Base-by-base conservation (phyloP, 1,140 invertebrate species). In the Lucilia cuprina region DNA sequence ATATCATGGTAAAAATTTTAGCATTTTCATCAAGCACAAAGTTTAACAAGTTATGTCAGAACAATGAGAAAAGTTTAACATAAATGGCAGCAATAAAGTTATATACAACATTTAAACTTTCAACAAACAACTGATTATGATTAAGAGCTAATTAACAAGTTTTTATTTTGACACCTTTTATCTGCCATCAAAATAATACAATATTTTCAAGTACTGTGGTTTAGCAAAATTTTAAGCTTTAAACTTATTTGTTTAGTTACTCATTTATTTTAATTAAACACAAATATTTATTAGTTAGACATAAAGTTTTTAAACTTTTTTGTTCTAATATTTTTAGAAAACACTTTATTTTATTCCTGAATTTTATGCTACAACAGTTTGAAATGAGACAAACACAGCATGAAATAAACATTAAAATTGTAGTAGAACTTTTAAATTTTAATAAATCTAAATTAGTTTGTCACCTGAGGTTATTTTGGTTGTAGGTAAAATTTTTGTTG, bases 401-500 rank as follows among this genome's bases (percentile, higher is more conserved):
- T 65, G 5, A 65, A 12, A 19, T 4, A 65, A 65, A 65, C 60
- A 65, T 41, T 41, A 41, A 65, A 65, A 19, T 21, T 65, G 17
- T 14, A 65, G 17, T 65, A 65, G 3, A 65, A 65, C 17, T 21
- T 75, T 75, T 13, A 35, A 34, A 13, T 75, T 30, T 75, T 75
- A 75, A 75, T 75, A 75, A 75, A 75, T 75, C 74, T 75, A 75
- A 75, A 75, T 75, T 75, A 75, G 74, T 75, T 75, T 34, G 74
- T 75, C 74, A 75, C 74, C 74, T 75, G 74, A 75, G 74, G 74
- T 75, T 75, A 75, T 30, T 75, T 14, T 55, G 50, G 50, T 55
- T 55, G 10, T 55, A 55, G 4, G 50, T 7, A 12, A 17, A 14
- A 7, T 55, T 55, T 55, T 55, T 55, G 4, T 55, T 55, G 17